Base-by-base conservation (phyloP, 1,140 invertebrate species). In the Drosophila murphyi region DNA sequence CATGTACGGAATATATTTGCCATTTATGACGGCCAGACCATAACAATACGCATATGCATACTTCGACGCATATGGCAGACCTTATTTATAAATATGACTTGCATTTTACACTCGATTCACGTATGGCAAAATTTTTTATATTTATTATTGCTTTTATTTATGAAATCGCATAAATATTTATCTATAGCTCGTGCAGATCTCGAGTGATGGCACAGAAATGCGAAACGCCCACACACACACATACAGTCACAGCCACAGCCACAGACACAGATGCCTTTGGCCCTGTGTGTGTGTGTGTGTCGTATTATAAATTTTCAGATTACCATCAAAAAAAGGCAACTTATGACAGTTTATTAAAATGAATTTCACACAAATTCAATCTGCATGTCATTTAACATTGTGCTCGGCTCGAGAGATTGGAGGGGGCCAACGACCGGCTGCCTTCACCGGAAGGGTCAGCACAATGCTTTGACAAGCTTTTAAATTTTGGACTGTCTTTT, bases 281-380 rank as follows among this genome's bases (percentile, higher is more conserved):
- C 28, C 32, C 10, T 79, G 52, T 60, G 55, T 61, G 20, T 20
- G 20, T n/a, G n/a, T 43, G 37, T 39, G 37, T 7, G 6, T 2
- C 3, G 39, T n/a, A 73, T 74, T 75, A 86, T 82, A 82, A 68
- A 87, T 80, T 80, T 72, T 41, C 63, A 63, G 85, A 89, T 90
- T 78, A 81, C 62, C 78, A 90, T 86, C 75, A 64, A 10, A 32
- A 61, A 50, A 62, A 62, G 72, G 41, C 77, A 78, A 85, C 67
- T 80, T 85, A 63, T 83, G 76, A 68, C 85, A 83, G 83, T 89
- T 89, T 88, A 80, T 89, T 85, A 80, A 89, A 89, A 78, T 63
- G 83, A 60, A 80, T 78, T 85, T 69, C 65, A 52, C 80, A 78
- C 68, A 80, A 88, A 85, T 89, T 80, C 80, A 88, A 88, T 88